Evolutionary conservation across 2,113 vertebrate species (phyloP).

Genomic region (Mesocricetus auratus): DNA sequence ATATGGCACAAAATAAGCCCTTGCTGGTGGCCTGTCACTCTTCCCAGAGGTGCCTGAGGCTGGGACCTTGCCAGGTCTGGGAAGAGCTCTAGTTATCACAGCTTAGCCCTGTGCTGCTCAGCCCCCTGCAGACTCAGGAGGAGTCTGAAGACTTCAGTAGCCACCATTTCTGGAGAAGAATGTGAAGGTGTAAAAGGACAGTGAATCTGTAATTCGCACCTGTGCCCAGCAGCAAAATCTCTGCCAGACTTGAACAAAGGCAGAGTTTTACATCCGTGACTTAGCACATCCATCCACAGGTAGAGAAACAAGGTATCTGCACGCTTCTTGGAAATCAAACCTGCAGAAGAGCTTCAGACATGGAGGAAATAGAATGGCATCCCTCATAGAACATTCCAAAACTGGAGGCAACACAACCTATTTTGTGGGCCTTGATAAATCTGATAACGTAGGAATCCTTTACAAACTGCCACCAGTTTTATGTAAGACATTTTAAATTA

Average conservation of each 20-base stretch:
- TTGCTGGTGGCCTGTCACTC: not conserved
- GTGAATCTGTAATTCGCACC: not conserved
- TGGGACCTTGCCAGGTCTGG: not conserved
- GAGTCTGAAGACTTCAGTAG: not conserved
- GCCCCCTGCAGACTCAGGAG: not conserved
- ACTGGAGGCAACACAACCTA: not conserved
- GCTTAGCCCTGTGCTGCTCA: not conserved
- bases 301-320: not conserved
- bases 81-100: not conserved
- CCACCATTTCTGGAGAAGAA: not conserved
- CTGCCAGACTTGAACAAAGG: not conserved
- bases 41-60: not conserved
- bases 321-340: not conserved
- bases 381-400: not conserved
- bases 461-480: constrained; percentile 3
- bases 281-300: not conserved
- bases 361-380: not conserved
- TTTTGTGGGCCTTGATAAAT: constrained; percentile 28
- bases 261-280: not conserved
- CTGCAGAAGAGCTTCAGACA: not conserved
- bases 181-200: not conserved
- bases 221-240: not conserved
- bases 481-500: not conserved
- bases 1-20: not conserved
- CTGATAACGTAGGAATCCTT: not conserved